Base-by-base conservation (phyloP, 2,888 invertebrate genomes). In the Acholoe squamosa region DNA sequence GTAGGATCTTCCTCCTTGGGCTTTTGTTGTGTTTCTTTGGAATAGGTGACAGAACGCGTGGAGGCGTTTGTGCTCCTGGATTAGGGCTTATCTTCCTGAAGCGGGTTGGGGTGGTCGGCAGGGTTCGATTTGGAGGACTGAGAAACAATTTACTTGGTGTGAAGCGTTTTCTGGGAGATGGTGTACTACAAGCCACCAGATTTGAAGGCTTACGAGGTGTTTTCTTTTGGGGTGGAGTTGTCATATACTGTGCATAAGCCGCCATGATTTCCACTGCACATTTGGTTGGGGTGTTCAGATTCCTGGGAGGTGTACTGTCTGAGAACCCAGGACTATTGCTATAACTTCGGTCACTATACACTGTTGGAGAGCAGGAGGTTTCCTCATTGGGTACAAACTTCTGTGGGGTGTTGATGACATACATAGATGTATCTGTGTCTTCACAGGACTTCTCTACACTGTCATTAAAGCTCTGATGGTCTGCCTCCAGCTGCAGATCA, bases 1-100 rank as follows among this genome's bases (percentile, higher is more conserved):
- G 93, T 14, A 94, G 91, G 67, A 93, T 92, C 80, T 92, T 91
- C 84, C 93, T 92, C 61, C 93, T 92, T 10, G 94, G 93, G 91
- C 93, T 94, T 54, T 89, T 91, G n/a, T 12, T 31, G 43, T 77
- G 89, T 90, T 92, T 76, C 52, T 90, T 84, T 22, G 28, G 33
- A 0, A 84, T 51, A 22, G 90, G 90, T n/a, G 90, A 90, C 52
- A 90, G 51, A 28, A 34, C 33, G 12, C 19, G 19, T 51, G 76
- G 14, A 14, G 76, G 56, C 3, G 25, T 77, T 52, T 51, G n/a
- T 16, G 34, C 84, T 19, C 43, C 51, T 16, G 80, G 84, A 22
- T 84, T 90, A 0, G 90, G 90, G n/a, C 51, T n/a, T 0, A 90
- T 84, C 12, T 16, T 54, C 54, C 84, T 51, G 56, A 90, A 90